Conservation (phyloP, 2,888 invertebrate genomes). For the Dryobota labecula region DNA sequence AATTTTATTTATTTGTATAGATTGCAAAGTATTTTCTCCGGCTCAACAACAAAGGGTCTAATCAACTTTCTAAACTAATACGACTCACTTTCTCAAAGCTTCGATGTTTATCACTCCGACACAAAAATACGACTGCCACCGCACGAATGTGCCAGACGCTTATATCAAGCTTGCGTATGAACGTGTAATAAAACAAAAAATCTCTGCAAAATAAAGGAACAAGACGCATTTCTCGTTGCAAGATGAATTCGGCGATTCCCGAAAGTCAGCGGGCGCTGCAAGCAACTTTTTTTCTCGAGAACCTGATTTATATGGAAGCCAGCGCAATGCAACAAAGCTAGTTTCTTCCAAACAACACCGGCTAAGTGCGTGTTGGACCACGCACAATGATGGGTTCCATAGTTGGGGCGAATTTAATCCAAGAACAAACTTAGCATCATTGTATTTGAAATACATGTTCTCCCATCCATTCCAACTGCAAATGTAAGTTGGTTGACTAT, state of each 20-base stretch:
- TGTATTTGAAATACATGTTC: no score
- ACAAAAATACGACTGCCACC: conserved; percentile 44
- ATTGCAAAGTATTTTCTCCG: not conserved
- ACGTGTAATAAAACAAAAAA: conserved; percentile 36
- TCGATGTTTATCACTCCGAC: conserved; percentile 23
- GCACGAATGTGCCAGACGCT: conserved; percentile 19
- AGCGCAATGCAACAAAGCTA: conserved; percentile 12
- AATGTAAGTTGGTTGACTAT: no score
- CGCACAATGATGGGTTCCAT: no score
- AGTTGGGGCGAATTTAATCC: no score
- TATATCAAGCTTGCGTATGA: conserved; percentile 33
- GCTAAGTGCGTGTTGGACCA: no score
- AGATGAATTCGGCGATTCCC: conserved; percentile 64
- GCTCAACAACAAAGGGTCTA: conserved; percentile 11
- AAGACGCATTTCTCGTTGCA: conserved; percentile 19
- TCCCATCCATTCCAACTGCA: no score
- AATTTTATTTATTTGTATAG: no score
- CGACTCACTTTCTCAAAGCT: conserved; percentile 35
- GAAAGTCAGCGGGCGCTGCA: conserved; percentile 65
- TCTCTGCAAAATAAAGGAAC: conserved; percentile 36
- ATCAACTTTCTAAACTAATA: conserved; percentile 34
- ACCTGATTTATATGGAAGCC: conserved; percentile 41
- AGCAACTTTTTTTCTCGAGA: conserved; percentile 30
- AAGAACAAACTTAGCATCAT: no score
- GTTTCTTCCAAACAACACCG: conserved; percentile 33